Evolutionary conservation across 1,140 invertebrate genomes (phyloP).

Genomic region (Pachypeltis micranthus): DNA sequence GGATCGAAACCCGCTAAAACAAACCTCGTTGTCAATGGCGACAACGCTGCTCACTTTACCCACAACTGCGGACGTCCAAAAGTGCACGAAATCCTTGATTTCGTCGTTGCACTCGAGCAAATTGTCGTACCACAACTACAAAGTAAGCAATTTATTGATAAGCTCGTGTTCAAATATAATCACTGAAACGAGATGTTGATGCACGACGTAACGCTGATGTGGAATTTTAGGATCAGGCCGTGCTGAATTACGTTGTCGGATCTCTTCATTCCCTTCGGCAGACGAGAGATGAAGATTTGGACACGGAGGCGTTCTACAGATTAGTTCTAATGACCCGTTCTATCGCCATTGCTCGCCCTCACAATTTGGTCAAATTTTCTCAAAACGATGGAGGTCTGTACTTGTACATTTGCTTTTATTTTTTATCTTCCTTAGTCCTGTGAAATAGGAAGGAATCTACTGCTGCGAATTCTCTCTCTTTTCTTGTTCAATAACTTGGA

Average conservation of each 20-base stretch:
- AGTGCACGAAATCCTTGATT: constrained; percentile 64
- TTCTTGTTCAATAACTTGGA: too few relatives aligned
- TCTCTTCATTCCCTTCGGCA: constrained; percentile 53
- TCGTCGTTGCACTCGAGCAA: constrained; percentile 63
- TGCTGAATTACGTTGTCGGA: constrained; percentile 62
- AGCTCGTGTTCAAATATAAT: constrained; percentile 11
- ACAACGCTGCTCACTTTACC: constrained; percentile 71
- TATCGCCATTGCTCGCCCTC: constrained; percentile 70
- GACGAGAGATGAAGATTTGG: constrained; percentile 48
- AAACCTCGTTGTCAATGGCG: constrained; percentile 56
- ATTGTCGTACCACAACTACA: constrained; percentile 70
- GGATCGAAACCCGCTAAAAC: constrained; percentile 36
- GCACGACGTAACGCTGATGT: not conserved
- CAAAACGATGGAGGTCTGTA: constrained; percentile 9
- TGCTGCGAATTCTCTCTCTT: too few relatives aligned
- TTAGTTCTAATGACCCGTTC: constrained; percentile 70
- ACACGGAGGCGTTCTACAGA: constrained; percentile 84
- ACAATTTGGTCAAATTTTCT: constrained; percentile 68
- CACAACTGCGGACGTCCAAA: constrained; percentile 63
- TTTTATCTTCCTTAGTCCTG: not conserved
- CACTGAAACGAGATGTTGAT: not conserved
- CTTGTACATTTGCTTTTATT: too few relatives aligned
- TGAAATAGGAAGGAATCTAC: too few relatives aligned
- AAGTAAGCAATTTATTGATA: constrained; percentile 48
- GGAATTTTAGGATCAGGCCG: constrained; percentile 54